Base-by-base conservation (phyloP, 2,113 vertebrate species). In the Perognathus longimembris region DNA sequence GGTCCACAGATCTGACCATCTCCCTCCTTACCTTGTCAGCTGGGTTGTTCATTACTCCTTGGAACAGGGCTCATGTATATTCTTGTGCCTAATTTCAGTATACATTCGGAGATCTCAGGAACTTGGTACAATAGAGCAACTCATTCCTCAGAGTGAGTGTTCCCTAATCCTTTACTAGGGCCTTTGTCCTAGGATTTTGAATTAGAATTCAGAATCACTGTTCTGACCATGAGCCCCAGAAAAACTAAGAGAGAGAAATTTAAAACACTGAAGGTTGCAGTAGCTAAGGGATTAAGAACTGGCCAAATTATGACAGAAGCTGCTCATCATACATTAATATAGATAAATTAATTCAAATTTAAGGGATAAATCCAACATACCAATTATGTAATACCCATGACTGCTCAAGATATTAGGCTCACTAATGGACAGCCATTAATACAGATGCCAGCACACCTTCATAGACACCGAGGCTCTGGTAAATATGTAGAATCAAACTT, bases 271-370 rank as follows among this genome's bases (percentile, higher is more conserved):
- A 40, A 42, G 1, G 36, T 32, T 59, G 50, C 18, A 3, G 26
- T 20, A 3, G 18, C 32, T 7, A 3, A 32, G 81, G 45, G n/a
- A 82, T 74, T 28, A 78, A 75, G 94, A 95, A 73, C 12, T 9
- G 7, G 40, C 88, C 71, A 71, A 83, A 8, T 45, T 54, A 32
- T 3, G 28, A 45, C 59, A 30, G 74, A 82, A 59, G 50, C 73
- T 50, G 40, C 30, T 76, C 18, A 4, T 61, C 74, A 80, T 28
- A 71, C 0, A 11, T 38, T 82, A 92, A 94, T 83, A 84, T n/a
- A 89, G 90, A 75, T 75, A 50, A 78, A 92, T 80, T 78, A 71
- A 94, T 94, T 94, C 85, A 91, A 40, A 93, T 85, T 71, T 89
- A 95, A 92, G 84, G 89, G 76, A 63, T 4, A 80, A 93, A 90